A percentile compares a stretch with the other conserved stretches of the same genome.
Conservation (phyloP, 2,113 vertebrate genomes). For the Tor tambroides region DNA sequence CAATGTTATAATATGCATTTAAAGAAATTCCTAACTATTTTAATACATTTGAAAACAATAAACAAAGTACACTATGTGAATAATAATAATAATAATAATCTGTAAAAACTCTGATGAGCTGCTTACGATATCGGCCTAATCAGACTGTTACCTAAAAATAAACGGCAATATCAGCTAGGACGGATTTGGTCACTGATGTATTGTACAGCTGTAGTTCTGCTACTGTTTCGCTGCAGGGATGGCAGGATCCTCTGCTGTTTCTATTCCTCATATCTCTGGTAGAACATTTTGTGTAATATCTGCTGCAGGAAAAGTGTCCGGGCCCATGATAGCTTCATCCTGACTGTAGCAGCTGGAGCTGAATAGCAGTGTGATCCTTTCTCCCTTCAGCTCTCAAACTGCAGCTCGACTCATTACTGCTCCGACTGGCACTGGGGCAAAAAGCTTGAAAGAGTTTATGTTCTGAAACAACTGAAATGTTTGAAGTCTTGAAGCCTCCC, state of each 20-base stretch:
- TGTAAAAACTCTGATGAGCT: neutral
- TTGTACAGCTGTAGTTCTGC: neutral
- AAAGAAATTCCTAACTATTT: too few relatives aligned
- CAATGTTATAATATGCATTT: neutral
- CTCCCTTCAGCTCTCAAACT: slow-evolving; percentile 33
- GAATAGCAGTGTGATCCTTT: slow-evolving; percentile 27
- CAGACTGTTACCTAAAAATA: too few relatives aligned
- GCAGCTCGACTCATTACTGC: slow-evolving; percentile 19
- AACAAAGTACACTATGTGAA: neutral
- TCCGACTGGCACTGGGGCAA: slow-evolving; percentile 19
- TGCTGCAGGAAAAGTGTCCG: neutral
- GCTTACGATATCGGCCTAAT: too few relatives aligned
- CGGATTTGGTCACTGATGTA: neutral
- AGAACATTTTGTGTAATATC: slow-evolving; percentile 4
- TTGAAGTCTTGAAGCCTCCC: slow-evolving; percentile 41
- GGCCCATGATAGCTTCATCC: neutral
- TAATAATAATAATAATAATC: neutral
- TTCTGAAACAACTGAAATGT: slow-evolving; percentile 46
- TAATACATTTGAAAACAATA: neutral
- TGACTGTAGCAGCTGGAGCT: slow-evolving; percentile 13
- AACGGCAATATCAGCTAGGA: neutral
- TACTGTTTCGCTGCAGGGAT: neutral
- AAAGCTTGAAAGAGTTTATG: slow-evolving; percentile 41
- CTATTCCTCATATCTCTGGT: neutral
- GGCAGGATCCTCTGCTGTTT: neutral